Conservation (phyloP, 1,140 invertebrate genomes). For the Lordiphosa stackelbergi region DNA sequence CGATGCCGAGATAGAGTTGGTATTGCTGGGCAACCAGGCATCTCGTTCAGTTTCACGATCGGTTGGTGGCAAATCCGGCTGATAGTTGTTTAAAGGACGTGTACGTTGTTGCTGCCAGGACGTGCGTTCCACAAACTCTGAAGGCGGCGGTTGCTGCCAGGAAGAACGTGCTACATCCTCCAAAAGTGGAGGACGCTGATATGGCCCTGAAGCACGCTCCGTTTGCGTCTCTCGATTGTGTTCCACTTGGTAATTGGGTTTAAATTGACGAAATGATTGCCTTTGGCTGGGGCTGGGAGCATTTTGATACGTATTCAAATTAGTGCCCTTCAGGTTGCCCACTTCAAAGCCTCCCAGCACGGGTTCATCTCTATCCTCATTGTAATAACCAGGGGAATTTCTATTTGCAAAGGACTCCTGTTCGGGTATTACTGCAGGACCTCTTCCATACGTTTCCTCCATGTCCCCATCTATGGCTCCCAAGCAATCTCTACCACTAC, state of each 20-base stretch:
- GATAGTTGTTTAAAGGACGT: slow-evolving; percentile 6
- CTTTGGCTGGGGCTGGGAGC: too few relatives aligned
- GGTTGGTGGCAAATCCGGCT: not conserved
- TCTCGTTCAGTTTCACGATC: not conserved
- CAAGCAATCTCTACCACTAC: slow-evolving; percentile 37
- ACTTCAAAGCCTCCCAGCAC: slow-evolving; percentile 24
- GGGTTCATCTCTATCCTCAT: not conserved
- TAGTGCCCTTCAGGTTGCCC: slow-evolving; percentile 41
- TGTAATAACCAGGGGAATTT: slow-evolving; percentile 21
- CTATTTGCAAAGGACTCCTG: slow-evolving; percentile 11
- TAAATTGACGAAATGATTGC: not conserved
- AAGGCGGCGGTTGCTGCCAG: slow-evolving; percentile 20
- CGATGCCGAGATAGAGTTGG: not conserved
- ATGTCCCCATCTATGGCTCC: slow-evolving; percentile 17
- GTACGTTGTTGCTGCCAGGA: slow-evolving; percentile 23
- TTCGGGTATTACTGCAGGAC: not conserved
- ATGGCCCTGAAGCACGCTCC: slow-evolving; percentile 10
- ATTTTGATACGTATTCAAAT: slow-evolving; percentile 10
- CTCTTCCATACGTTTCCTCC: not conserved
- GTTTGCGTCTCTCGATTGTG: slow-evolving; percentile 4
- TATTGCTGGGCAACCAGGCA: slow-evolving; percentile 11
- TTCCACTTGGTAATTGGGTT: not conserved
- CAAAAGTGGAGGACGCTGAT: slow-evolving; percentile 20
- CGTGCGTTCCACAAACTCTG: slow-evolving; percentile 19
- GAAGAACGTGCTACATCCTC: slow-evolving; percentile 28